Base-by-base conservation (phyloP, 2,888 invertebrate genomes). In the Chymomyza amoena region DNA sequence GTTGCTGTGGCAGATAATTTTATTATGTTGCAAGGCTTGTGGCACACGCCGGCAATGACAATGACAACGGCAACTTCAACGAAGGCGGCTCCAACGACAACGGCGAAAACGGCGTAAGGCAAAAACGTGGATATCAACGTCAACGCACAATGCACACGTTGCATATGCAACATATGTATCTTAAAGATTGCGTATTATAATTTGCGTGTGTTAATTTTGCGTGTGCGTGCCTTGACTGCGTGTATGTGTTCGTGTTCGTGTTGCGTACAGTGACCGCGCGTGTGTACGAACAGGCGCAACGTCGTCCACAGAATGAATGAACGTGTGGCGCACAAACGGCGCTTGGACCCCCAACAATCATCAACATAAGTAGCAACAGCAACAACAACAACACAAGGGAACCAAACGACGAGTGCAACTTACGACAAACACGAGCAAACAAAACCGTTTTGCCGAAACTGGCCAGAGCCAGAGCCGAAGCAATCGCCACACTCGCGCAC, bases 281-380 rank as follows among this genome's bases (percentile, higher is more conserved):
- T 81, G 79, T 86, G 87, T 89, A 87, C 90, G 90, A 84, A 89
- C 89, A 87, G 87, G 88, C 90, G 88, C 88, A 90, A 89, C 88
- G 89, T 89, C 88, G 90, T 90, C 87, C 87, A 90, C 84, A 89
- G 90, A 90, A 90, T 90, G 90, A 90, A 90, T 82, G 84, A 84
- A 87, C 87, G 88, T 81, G 87, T 77, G 88, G 87, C 89, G 87
- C 86, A 84, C 83, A 78, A 81, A 84, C 80, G 84, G 86, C 88
- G 89, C 88, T 85, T 80, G 86, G 89, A 86, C 89, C 85, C 87
- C 89, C 83, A 89, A 89, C 80, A 83, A 77, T 81, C 84, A 85
- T 79, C 79, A 88, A 82, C 76, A 87, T 85, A 83, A 77, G 79
- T 87, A 88, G 82, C 77, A 76, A 75, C 75, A 75, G 69, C 76